These are phyloP conservation scores for Aphis gossypii DNA, from an alignment of 1,140 invertebrate genomes.

Conservation along the genomic window DNA sequence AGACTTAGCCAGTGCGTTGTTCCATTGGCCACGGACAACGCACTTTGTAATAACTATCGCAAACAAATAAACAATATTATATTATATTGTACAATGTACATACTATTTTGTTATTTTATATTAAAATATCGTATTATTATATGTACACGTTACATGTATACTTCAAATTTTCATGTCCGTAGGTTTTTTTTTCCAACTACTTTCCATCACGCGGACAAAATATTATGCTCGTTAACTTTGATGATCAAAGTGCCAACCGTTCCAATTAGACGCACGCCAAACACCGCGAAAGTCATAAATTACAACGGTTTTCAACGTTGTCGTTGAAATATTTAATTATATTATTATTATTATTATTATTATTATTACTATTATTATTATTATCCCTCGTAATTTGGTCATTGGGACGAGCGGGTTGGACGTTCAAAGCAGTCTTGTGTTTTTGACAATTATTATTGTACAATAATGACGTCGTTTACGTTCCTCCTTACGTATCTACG, in stretches of 20 bases:
- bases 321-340: not conserved
- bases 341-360: no score
- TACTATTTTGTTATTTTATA: not conserved
- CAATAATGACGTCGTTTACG: not conserved
- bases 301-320: not conserved
- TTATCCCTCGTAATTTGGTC: not conserved
- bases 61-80: not conserved
- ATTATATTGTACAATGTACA: not conserved
- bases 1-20: not conserved
- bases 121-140: not conserved
- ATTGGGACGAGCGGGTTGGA: not conserved
- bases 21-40: not conserved
- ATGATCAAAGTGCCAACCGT: conserved; percentile 18
- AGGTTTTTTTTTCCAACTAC: not conserved
- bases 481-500: not conserved
- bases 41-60: not conserved
- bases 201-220: not conserved
- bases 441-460: conserved; percentile 12
- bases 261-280: not conserved
- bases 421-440: not conserved
- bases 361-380: conserved; percentile 38
- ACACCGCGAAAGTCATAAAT: conserved; percentile 25
- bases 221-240: conserved; percentile 33
- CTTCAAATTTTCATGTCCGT: not conserved
- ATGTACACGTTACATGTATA: no score